Evolutionary conservation across 2,888 invertebrate genomes (phyloP).

Genomic region (Metacarcinus magister): DNA sequence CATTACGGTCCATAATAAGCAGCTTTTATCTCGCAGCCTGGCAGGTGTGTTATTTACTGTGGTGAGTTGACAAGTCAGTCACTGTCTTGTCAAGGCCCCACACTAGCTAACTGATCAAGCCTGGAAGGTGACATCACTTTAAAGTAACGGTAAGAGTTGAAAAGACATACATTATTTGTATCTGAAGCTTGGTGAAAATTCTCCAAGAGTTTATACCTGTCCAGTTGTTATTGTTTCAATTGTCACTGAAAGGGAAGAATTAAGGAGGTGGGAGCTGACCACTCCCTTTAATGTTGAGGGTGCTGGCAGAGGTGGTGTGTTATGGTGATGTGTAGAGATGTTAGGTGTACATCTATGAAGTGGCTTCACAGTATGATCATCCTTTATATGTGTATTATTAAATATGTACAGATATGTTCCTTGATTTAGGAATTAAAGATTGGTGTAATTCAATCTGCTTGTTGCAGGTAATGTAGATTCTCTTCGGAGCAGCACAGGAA

Average conservation of each 20-base stretch:
- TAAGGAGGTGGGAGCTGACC: not conserved
- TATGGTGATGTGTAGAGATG: not conserved
- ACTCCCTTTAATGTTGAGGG: not conserved
- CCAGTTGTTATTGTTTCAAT: not conserved
- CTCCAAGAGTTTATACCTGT: slow-evolving; percentile 35
- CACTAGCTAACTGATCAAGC: slow-evolving; percentile 49
- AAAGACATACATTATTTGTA: slow-evolving; percentile 19
- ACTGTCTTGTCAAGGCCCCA: slow-evolving; percentile 52
- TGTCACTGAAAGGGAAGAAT: not conserved
- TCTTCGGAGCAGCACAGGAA: not conserved
- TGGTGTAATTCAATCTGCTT: not conserved
- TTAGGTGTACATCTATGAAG: not conserved
- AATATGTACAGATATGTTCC: not conserved
- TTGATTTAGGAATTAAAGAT: not conserved
- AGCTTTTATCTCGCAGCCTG: not conserved
- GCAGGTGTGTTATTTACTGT: slow-evolving; percentile 50
- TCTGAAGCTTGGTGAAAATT: slow-evolving; percentile 3
- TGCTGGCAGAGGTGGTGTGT: not conserved
- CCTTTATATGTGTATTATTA: not conserved
- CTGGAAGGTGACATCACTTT: slow-evolving; percentile 42
- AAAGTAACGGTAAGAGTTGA: slow-evolving; percentile 46
- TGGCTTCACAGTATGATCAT: not conserved
- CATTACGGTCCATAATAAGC: slow-evolving; percentile 48
- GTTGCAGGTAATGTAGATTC: not conserved
- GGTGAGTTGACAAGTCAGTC: slow-evolving; percentile 47